These are phyloP conservation scores for Hylaeus volcanicus DNA, from an alignment of 1,140 invertebrate species.

Conservation along the genomic window DNA sequence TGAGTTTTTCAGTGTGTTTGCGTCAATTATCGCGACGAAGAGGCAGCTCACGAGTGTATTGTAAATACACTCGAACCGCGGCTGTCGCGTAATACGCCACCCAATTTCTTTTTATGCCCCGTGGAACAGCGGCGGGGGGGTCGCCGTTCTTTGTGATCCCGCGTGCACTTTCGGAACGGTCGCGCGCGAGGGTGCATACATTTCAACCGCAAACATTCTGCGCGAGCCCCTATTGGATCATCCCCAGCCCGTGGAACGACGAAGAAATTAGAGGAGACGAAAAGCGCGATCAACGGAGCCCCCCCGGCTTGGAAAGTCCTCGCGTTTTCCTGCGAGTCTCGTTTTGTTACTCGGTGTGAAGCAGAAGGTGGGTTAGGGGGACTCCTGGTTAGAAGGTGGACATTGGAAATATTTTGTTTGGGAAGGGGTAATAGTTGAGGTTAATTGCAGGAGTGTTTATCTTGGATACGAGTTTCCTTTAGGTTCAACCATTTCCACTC, in stretches of 20 bases:
- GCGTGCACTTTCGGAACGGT: constrained; percentile 32
- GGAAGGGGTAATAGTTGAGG: no score
- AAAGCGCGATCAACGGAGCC: constrained; percentile 15
- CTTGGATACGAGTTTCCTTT: no score
- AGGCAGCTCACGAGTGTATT: constrained; percentile 33
- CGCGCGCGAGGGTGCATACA: constrained; percentile 71
- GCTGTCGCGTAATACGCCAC: constrained; percentile 38
- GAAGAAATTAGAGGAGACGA: constrained; percentile 45
- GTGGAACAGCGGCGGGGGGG: constrained; percentile 21
- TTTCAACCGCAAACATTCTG: constrained; percentile 67
- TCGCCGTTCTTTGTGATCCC: constrained; percentile 36
- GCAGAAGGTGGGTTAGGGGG: no score
- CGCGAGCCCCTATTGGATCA: constrained; percentile 49
- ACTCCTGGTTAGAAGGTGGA: no score
- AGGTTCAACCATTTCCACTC: no score
- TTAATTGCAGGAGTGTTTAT: no score
- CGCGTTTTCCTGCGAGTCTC: not conserved
- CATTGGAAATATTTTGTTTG: no score
- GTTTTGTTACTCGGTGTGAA: no score
- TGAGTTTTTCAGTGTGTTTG: constrained; percentile 30
- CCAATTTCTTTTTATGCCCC: constrained; percentile 47
- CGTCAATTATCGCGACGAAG: constrained; percentile 41
- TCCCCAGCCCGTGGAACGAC: constrained; percentile 32
- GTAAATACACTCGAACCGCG: constrained; percentile 38
- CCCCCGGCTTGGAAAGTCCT: not conserved